A percentile compares a stretch with the other conserved stretches of the same genome.
These are phyloP conservation scores for Balaeniceps rex DNA, from an alignment of 2,113 vertebrate genomes.

Conservation along the genomic window DNA sequence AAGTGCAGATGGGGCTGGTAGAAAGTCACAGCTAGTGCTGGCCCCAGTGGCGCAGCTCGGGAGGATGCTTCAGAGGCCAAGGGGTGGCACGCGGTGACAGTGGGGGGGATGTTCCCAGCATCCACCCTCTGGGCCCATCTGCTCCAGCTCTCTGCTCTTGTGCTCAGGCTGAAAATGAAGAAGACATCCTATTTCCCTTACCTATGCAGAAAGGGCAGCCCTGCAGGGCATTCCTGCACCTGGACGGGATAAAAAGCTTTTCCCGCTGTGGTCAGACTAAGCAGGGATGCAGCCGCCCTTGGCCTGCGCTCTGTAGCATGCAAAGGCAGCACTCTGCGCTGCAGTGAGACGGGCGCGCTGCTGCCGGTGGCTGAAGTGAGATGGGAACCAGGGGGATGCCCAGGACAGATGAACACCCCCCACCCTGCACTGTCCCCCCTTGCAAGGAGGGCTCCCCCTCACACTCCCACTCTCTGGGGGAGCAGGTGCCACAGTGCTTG, in stretches of 20 bases:
- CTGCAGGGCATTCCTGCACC: background rate
- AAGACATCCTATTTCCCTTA: background rate
- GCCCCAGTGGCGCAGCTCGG: background rate
- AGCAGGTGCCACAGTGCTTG: constrained; percentile 8
- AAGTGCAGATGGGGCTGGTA: background rate
- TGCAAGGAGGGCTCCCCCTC: background rate
- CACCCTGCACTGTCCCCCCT: rapidly evolving
- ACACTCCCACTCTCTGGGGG: background rate
- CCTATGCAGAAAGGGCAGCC: background rate
- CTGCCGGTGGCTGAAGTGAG: background rate
- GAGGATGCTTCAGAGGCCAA: background rate
- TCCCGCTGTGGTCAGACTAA: background rate
- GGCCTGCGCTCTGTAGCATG: background rate
- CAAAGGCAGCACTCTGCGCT: background rate
- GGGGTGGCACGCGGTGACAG: background rate
- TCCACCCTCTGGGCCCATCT: background rate
- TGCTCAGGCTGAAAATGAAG: background rate
- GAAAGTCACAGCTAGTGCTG: background rate
- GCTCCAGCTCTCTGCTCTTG: background rate
- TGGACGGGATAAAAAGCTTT: background rate
- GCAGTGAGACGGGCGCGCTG: rapidly evolving
- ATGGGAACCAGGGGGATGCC: background rate
- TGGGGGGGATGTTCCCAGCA: background rate
- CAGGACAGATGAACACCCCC: background rate
- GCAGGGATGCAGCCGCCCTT: background rate